Conservation (phyloP, 2,888 invertebrate genomes). For the Lissocephala sabroskyi region DNA sequence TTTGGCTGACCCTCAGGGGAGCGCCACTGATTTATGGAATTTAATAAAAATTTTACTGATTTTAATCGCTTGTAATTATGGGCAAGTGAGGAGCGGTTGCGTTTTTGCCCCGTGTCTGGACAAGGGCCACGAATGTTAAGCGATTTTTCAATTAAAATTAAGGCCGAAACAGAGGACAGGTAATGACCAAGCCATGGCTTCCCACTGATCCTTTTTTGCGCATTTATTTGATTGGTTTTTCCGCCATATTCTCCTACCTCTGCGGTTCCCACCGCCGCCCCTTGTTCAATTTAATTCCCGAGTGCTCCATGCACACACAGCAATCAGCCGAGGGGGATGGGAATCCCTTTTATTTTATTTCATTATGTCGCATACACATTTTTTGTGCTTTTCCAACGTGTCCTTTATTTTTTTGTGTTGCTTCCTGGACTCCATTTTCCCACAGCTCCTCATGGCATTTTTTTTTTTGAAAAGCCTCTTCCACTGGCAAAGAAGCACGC, state of each 20-base stretch:
- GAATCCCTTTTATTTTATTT: conserved; percentile 44
- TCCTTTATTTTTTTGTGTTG: conserved; percentile 12
- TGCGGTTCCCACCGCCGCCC: no score
- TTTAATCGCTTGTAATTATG: conserved; percentile 69
- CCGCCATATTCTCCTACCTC: conserved; percentile 14
- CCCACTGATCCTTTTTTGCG: conserved; percentile 6
- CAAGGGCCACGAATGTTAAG: not conserved
- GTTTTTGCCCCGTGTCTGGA: conserved; percentile 8
- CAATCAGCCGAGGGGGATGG: not conserved
- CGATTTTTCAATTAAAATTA: conserved; percentile 49
- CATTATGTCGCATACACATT: conserved; percentile 27
- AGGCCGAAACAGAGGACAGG: conserved; percentile 20
- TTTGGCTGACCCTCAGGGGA: conserved; percentile 13
- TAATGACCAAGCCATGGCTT: conserved; percentile 6
- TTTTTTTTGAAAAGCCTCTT: conserved; percentile 32
- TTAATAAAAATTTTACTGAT: conserved; percentile 69
- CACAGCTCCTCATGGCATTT: conserved; percentile 26
- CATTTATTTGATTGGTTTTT: conserved; percentile 52
- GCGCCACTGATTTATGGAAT: conserved; percentile 66
- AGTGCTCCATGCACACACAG: conserved; percentile 18
- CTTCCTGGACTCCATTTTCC: conserved; percentile 17
- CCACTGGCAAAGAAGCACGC: conserved; percentile 12
- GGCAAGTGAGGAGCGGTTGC: conserved; percentile 10
- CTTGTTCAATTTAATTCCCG: conserved; percentile 41
- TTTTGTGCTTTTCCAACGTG: conserved; percentile 9